Evolutionary conservation across 2,113 vertebrate genomes (phyloP).

Genomic region (Malurus melanocephalus): DNA sequence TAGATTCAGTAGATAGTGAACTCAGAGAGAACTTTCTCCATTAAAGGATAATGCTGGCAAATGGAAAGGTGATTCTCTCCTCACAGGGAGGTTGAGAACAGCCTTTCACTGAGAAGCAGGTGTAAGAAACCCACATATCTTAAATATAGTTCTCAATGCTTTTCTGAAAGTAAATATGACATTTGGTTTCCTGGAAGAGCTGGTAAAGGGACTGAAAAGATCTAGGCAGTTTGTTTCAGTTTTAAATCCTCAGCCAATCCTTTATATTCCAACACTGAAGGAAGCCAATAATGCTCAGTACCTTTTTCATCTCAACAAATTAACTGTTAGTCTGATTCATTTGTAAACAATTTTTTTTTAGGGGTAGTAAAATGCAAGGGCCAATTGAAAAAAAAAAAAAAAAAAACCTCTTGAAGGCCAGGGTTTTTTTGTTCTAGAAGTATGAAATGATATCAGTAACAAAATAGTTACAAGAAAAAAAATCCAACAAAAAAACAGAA

Average conservation of each 20-base stretch:
- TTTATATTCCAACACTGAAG: neutral
- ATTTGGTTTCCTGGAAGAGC: neutral
- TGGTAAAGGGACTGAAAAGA: neutral
- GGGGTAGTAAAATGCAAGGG: neutral
- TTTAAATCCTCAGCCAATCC: neutral
- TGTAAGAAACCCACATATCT: neutral
- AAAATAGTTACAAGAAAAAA: neutral
- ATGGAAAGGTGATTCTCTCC: neutral
- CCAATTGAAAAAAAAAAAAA: neutral
- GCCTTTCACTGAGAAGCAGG: neutral
- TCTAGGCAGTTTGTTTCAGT: neutral
- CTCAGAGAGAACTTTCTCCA: accelerated
- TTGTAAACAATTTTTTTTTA: neutral
- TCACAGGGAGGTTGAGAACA: neutral
- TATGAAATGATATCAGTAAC: neutral
- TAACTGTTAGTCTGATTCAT: neutral
- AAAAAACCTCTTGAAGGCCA: neutral
- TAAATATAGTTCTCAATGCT: neutral
- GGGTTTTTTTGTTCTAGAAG: accelerated
- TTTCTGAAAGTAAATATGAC: neutral
- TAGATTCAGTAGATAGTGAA: neutral
- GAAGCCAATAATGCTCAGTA: neutral
- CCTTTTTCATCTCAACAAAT: neutral
- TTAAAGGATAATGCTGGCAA: neutral
- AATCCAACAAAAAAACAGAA: neutral